These are phyloP conservation scores for Tachuris rubrigastra DNA, from an alignment of 2,113 vertebrate genomes.

Conservation along the genomic window DNA sequence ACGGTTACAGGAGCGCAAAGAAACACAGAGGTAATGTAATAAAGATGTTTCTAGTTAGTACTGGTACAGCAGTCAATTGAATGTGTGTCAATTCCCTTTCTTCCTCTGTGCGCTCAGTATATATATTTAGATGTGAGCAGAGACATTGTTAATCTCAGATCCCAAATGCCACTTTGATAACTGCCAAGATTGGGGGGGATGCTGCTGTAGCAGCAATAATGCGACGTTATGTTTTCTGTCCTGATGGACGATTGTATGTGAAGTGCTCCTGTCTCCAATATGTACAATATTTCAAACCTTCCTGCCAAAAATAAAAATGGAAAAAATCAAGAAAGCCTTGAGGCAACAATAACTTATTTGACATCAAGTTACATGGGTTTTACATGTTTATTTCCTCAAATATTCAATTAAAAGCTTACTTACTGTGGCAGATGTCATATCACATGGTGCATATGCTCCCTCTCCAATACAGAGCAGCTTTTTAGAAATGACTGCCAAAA, in stretches of 20 bases:
- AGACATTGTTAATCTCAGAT: constrained; percentile 51
- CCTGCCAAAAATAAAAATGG: constrained; percentile 58
- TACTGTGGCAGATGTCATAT: constrained; percentile 77
- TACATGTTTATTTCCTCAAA: constrained; percentile 77
- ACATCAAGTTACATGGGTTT: constrained; percentile 65
- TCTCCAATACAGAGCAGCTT: constrained; percentile 73
- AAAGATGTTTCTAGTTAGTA: constrained; percentile 14
- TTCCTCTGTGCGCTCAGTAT: neutral
- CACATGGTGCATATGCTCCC: constrained; percentile 78
- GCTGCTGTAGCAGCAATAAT: constrained; percentile 43
- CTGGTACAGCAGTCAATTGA: constrained; percentile 27
- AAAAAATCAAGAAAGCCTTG: constrained; percentile 33
- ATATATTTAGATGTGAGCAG: constrained; percentile 51
- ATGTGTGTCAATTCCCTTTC: constrained; percentile 41
- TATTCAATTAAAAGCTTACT: constrained; percentile 76
- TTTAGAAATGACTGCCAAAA: constrained; percentile 69
- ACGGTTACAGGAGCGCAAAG: neutral
- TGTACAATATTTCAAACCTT: constrained; percentile 44
- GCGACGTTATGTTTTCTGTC: constrained; percentile 39
- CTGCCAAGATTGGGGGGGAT: constrained; percentile 1
- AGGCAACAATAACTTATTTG: constrained; percentile 55
- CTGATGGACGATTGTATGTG: constrained; percentile 44
- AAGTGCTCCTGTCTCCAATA: constrained; percentile 51
- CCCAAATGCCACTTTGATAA: constrained; percentile 38
- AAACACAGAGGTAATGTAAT: neutral